Conservation (phyloP, 2,113 vertebrate genomes). For the Beaufortia kweichowensis region DNA sequence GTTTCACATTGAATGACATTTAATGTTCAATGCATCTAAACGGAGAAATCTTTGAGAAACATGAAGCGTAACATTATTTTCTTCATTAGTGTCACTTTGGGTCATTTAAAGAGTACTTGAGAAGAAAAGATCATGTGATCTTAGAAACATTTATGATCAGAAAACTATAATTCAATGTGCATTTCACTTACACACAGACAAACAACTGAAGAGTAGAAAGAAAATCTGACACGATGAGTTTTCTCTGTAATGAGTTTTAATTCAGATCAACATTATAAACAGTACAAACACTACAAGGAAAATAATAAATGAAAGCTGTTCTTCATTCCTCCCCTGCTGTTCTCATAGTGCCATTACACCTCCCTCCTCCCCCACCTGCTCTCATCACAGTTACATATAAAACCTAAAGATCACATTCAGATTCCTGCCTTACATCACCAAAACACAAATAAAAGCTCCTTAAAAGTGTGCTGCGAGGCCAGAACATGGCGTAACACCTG, state of each 20-base stretch:
- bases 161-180: too few species aligned
- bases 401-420: too few species aligned
- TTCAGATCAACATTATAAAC: slow-evolving; percentile 59
- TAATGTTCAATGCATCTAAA: too few species aligned
- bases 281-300: slow-evolving; percentile 61
- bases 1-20: too few species aligned
- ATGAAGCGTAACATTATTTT: too few species aligned
- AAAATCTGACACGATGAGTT: not conserved
- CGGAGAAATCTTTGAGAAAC: too few species aligned
- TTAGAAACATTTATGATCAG: too few species aligned
- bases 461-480: slow-evolving; percentile 52
- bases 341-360: slow-evolving; percentile 29
- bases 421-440: not conserved
- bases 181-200: too few species aligned
- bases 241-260: slow-evolving; percentile 40
- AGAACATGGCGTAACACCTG: slow-evolving; percentile 44
- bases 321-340: slow-evolving; percentile 6
- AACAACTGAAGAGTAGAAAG: not conserved
- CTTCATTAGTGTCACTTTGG: too few species aligned
- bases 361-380: not conserved
- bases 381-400: slow-evolving; percentile 3
- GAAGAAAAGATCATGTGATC: too few species aligned
- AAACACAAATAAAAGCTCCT: slow-evolving; percentile 38
- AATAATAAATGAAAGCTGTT: slow-evolving; percentile 33
- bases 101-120: too few species aligned